phyloP scores from a whole-genome alignment of 2,113 vertebrate species.

The Rattus norvegicus region DNA sequence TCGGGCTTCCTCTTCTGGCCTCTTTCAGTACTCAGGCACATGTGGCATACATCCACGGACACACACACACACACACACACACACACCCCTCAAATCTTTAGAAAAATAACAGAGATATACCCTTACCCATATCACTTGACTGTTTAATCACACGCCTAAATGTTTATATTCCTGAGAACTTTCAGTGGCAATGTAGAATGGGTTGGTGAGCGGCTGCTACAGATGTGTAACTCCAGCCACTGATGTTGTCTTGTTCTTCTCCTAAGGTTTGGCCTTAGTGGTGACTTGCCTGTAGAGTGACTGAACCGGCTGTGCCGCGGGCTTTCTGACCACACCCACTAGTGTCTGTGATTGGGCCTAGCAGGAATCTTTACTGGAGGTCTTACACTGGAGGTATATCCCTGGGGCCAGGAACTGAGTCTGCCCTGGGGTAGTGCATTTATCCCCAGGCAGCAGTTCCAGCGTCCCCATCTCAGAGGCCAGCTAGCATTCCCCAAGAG shows the following conservation, averaged over 20 bases:
- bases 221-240: neutral
- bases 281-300: neutral
- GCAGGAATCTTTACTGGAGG: neutral
- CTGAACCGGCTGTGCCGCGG: neutral
- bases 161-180: neutral
- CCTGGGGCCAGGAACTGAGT: neutral
- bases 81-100: neutral
- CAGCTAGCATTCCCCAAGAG: neutral
- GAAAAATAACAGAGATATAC: neutral
- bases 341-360: neutral
- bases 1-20: neutral
- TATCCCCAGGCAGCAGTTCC: neutral
- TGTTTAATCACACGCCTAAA: neutral
- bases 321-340: neutral
- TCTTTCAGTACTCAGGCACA: neutral
- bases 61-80: neutral
- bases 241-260: neutral
- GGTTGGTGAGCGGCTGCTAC: neutral
- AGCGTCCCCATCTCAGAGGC: accelerated
- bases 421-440: neutral
- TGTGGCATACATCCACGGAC: neutral
- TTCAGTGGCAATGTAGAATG: neutral
- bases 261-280: neutral
- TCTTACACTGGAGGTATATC: neutral
- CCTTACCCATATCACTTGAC: neutral